These are phyloP conservation scores for Lepidocyrtoides sp. DNA, from an alignment of 2,888 invertebrate genomes.

Conservation along the genomic window DNA sequence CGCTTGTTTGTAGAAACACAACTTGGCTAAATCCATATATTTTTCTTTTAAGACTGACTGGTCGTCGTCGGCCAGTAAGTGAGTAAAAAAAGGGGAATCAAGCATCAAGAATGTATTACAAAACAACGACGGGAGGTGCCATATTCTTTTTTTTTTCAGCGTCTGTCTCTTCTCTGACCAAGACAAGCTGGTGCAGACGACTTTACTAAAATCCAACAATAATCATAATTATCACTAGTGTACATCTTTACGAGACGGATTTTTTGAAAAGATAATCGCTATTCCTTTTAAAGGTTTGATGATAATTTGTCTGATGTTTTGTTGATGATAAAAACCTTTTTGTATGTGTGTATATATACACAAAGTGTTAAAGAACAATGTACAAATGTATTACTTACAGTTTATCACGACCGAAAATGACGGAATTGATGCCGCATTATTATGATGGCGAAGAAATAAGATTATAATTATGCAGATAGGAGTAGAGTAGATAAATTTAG, in stretches of 20 bases:
- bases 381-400: not conserved
- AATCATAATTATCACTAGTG: conserved; percentile 66
- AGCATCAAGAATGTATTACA: conserved; percentile 26
- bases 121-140: conserved; percentile 50
- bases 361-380: not conserved
- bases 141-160: conserved; percentile 49
- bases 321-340: conserved; percentile 39
- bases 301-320: conserved; percentile 64
- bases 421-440: conserved; percentile 21
- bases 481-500: not conserved
- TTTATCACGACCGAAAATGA: conserved; percentile 42
- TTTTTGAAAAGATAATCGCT: conserved; percentile 70
- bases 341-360: not conserved
- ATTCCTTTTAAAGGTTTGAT: conserved; percentile 58
- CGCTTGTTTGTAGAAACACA: conserved; percentile 61
- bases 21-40: not conserved
- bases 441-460: not conserved
- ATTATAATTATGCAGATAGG: not conserved
- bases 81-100: conserved; percentile 39
- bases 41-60: not conserved
- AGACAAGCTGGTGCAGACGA: conserved; percentile 37
- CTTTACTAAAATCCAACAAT: conserved; percentile 49
- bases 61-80: conserved; percentile 11
- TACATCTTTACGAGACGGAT: conserved; percentile 43
- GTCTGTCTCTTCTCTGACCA: not conserved